These are phyloP conservation scores for Aphidius gifuensis DNA, from an alignment of 1,140 invertebrate genomes.

Conservation along the genomic window DNA sequence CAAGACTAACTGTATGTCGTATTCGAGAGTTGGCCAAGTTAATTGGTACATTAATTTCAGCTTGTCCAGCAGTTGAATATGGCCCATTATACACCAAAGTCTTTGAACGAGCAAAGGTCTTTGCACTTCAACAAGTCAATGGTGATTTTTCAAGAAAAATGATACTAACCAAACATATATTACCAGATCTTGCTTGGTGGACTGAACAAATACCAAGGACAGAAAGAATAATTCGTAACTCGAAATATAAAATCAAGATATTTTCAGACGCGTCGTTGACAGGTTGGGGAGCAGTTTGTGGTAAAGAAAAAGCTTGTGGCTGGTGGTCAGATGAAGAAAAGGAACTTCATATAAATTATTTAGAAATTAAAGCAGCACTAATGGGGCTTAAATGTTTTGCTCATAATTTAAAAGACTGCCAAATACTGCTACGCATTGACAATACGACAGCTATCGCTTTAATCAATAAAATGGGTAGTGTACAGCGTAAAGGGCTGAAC, in stretches of 20 bases:
- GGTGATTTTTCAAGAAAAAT: neutral
- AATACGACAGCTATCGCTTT: slow-evolving; percentile 16
- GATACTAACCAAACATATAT: neutral
- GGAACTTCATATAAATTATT: slow-evolving; percentile 1
- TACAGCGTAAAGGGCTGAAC: neutral
- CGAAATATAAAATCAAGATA: neutral
- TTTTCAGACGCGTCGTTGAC: slow-evolving; percentile 11
- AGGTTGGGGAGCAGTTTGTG: slow-evolving; percentile 11
- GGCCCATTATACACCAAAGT: neutral
- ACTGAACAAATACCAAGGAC: neutral
- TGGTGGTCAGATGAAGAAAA: neutral
- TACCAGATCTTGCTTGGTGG: slow-evolving; percentile 10
- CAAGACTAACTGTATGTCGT: neutral
- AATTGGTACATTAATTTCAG: slow-evolving; percentile 1
- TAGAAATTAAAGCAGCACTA: slow-evolving; percentile 6
- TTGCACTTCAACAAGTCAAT: neutral
- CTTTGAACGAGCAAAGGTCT: neutral
- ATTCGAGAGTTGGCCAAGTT: slow-evolving; percentile 4
- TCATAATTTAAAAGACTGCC: neutral
- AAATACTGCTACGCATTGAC: slow-evolving; percentile 11
- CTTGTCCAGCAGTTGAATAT: slow-evolving; percentile 1
- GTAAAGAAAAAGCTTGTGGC: neutral
- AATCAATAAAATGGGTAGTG: slow-evolving; percentile 13
- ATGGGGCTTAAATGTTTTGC: slow-evolving; percentile 13
- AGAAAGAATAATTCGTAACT: neutral